Conservation (phyloP, 2,888 invertebrate genomes). For the Julus scanicus region DNA sequence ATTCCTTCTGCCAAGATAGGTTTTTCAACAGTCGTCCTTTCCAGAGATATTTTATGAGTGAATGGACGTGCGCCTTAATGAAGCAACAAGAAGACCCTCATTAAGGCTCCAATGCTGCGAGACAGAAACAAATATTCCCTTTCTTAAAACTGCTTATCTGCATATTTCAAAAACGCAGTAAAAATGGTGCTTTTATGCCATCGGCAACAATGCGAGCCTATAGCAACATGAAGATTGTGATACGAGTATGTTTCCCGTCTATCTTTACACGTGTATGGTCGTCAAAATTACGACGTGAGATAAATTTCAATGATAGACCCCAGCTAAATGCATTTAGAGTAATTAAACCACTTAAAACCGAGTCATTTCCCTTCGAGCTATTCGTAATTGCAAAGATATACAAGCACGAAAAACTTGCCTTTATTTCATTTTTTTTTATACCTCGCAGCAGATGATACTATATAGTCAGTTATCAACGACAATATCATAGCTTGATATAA, state of each 20-base stretch:
- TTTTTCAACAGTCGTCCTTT: not conserved
- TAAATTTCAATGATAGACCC: conserved; percentile 29
- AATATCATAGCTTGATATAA: not conserved
- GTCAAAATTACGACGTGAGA: conserved; percentile 20
- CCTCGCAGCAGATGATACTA: not conserved
- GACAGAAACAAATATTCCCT: not conserved
- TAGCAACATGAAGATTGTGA: not conserved
- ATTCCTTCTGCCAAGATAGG: not conserved
- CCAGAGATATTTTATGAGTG: conserved; percentile 10
- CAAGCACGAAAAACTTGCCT: not conserved
- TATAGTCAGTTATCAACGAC: not conserved
- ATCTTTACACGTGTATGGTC: conserved; percentile 30
- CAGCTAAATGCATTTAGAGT: conserved; percentile 17
- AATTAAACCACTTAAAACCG: conserved; percentile 37
- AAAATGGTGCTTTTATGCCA: conserved; percentile 21
- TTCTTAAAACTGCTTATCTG: conserved; percentile 26
- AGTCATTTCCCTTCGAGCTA: conserved; percentile 20
- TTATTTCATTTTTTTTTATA: not conserved
- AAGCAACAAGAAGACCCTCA: conserved; percentile 22
- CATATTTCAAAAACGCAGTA: conserved; percentile 27
- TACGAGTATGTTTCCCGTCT: not conserved
- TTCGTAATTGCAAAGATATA: conserved; percentile 29
- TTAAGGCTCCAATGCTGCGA: not conserved
- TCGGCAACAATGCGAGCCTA: not conserved
- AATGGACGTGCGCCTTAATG: conserved; percentile 6